Conservation (phyloP, 2,113 vertebrate species). For the Meleagris gallopavo region DNA sequence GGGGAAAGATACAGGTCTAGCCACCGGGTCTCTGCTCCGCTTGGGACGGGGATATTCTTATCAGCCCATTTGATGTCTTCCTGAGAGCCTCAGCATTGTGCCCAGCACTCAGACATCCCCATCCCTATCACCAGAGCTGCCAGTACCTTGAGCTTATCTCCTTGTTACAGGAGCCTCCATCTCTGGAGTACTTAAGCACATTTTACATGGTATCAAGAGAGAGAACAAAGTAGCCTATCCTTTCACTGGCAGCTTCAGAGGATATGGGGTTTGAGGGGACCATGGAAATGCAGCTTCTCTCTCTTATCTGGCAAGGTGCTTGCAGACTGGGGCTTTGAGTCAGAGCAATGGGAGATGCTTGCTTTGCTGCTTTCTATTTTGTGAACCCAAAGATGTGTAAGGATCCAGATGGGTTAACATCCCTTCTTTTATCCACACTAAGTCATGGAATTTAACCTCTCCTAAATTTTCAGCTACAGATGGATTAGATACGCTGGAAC, state of each 20-base stretch:
- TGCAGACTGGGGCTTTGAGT: neutral
- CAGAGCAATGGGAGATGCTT: neutral
- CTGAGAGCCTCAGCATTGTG: conserved; percentile 52
- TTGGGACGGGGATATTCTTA: conserved; percentile 36
- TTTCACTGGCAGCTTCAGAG: conserved; percentile 26
- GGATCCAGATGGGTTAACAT: neutral
- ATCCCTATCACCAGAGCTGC: conserved; percentile 2
- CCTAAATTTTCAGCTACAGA: neutral
- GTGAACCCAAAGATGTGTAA: conserved; percentile 5
- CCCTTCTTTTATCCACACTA: neutral
- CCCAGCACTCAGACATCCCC: conserved; percentile 22
- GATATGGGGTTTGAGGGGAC: neutral
- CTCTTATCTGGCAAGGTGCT: conserved; percentile 27
- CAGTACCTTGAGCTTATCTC: conserved; percentile 51
- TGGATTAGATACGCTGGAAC: neutral
- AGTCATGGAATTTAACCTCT: neutral
- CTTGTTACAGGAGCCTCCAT: conserved; percentile 51
- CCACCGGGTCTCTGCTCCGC: neutral
- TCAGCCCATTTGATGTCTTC: conserved; percentile 52
- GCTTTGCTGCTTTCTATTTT: neutral
- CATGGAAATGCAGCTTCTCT: neutral
- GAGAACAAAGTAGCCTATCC: conserved; percentile 11
- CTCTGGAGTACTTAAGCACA: conserved; percentile 31
- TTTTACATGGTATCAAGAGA: conserved; percentile 53
- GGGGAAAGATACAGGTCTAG: conserved; percentile 40